Evolutionary conservation across 2,888 invertebrate species (phyloP).

Genomic region (Pyrrhia umbra): DNA sequence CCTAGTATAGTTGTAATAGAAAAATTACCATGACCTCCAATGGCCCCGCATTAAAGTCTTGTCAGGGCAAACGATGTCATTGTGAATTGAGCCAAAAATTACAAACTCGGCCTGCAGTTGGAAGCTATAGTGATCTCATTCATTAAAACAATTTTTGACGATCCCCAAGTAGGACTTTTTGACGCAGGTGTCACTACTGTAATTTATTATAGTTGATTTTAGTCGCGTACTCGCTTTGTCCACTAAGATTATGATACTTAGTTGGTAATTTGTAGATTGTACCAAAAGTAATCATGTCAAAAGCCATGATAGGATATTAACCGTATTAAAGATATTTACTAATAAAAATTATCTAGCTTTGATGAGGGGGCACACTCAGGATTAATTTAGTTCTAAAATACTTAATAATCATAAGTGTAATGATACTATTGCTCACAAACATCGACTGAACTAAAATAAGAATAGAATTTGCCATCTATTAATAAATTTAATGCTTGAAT

Average conservation of each 20-base stretch:
- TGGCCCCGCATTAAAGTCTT: slow-evolving; percentile 2
- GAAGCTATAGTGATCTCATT: slow-evolving; percentile 52
- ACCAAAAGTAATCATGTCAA: slow-evolving; percentile 34
- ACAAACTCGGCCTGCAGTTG: slow-evolving; percentile 36
- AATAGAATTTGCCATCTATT: background rate
- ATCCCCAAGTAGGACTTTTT: slow-evolving; percentile 31
- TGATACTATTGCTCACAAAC: background rate
- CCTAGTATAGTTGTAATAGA: slow-evolving; percentile 42
- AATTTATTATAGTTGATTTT: slow-evolving; percentile 39
- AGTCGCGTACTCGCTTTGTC: slow-evolving; percentile 39
- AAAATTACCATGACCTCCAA: slow-evolving; percentile 2
- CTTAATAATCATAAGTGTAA: background rate
- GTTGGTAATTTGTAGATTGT: slow-evolving; percentile 38
- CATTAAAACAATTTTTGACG: slow-evolving; percentile 49
- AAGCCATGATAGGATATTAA: slow-evolving; percentile 12
- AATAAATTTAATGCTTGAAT: background rate
- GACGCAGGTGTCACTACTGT: slow-evolving; percentile 25
- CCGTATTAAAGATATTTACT: background rate
- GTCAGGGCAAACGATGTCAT: slow-evolving; percentile 11
- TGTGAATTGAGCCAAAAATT: slow-evolving; percentile 33
- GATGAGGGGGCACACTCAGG: background rate
- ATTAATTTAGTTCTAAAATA: background rate
- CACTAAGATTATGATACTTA: slow-evolving; percentile 41
- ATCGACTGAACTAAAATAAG: background rate
- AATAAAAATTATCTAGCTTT: background rate